phyloP scores from a whole-genome alignment of 2,888 invertebrate genomes.

The Stenotaenia linearis region DNA sequence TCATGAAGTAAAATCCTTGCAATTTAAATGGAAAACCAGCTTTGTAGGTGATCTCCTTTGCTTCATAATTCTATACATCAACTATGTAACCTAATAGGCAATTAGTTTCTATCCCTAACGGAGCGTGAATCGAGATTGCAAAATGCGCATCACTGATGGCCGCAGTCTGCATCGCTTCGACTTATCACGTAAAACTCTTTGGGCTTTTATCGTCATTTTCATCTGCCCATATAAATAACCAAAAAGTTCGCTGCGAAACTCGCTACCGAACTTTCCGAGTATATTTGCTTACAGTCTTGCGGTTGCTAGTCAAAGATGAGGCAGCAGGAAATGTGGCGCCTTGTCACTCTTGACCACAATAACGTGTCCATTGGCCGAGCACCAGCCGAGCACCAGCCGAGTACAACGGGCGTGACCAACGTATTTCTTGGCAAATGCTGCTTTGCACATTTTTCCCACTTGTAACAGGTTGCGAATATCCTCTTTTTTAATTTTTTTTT shows the following conservation, averaged over 20 bases:
- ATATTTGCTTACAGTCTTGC: neutral
- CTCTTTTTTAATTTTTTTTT: neutral
- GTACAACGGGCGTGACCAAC: neutral
- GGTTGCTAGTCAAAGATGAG: slow-evolving; percentile 12
- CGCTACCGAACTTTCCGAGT: neutral
- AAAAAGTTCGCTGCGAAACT: neutral
- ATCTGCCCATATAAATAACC: neutral
- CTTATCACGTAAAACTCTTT: neutral
- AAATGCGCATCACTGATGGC: slow-evolving; percentile 19
- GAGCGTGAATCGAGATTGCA: slow-evolving; percentile 21
- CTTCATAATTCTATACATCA: slow-evolving; percentile 26
- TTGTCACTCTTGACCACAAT: neutral
- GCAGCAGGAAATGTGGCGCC: neutral
- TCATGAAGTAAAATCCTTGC: too few relatives aligned
- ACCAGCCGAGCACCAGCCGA: neutral
- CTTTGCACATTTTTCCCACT: neutral
- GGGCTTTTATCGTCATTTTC: slow-evolving; percentile 1
- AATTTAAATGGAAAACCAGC: neutral
- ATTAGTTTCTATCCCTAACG: slow-evolving; percentile 23
- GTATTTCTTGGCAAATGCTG: neutral
- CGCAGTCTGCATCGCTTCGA: slow-evolving; percentile 7
- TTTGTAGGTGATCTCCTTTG: neutral
- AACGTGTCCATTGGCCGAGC: neutral
- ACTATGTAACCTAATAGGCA: slow-evolving; percentile 19
- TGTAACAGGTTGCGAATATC: neutral